Evolutionary conservation across 2,797 vertebrate genomes (phyloP).

Genomic region (Lophura swinhoii): DNA sequence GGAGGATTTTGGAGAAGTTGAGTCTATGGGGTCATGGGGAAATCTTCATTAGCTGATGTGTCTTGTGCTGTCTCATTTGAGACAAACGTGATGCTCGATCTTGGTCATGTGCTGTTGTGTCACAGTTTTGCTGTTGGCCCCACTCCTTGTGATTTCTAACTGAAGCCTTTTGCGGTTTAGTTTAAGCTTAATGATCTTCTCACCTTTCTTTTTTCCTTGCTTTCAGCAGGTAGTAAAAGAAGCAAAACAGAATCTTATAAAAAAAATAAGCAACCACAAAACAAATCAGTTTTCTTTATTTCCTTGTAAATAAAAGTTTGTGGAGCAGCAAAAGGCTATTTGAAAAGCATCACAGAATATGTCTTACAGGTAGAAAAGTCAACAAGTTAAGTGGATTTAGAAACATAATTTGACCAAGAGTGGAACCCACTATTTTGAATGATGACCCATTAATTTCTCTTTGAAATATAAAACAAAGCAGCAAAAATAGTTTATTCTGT

Average conservation of each 20-base stretch:
- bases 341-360: neutral
- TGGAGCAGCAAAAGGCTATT: neutral
- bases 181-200: neutral
- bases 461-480: neutral
- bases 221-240: neutral
- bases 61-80: rapidly evolving
- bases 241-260: neutral
- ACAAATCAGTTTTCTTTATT: neutral
- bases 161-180: neutral
- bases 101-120: neutral
- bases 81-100: rapidly evolving
- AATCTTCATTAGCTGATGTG: neutral
- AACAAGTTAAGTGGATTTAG: neutral
- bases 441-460: neutral
- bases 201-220: neutral
- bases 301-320: neutral
- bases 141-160: neutral
- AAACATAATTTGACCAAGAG: neutral
- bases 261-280: no score
- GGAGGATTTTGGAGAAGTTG: neutral
- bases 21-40: neutral
- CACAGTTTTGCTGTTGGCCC: neutral
- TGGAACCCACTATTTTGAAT: neutral
- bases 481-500: neutral
- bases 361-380: neutral